These are phyloP conservation scores for Chrysolina oricalcia DNA, from an alignment of 2,888 invertebrate species.

Conservation along the genomic window DNA sequence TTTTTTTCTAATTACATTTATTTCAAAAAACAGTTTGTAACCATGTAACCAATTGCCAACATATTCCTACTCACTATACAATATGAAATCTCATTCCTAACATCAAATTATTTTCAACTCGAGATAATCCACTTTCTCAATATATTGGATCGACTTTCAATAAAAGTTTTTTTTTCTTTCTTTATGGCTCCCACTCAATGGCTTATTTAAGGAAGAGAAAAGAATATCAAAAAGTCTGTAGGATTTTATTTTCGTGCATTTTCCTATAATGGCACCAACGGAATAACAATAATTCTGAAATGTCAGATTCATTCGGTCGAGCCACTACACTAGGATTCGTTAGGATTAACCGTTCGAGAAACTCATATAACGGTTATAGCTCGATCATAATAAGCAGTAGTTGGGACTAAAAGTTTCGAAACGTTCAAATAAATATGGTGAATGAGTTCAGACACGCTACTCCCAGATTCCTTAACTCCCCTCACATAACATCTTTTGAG, in stretches of 20 bases:
- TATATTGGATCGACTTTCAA: neutral
- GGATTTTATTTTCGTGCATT: constrained; percentile 1
- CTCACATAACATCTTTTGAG: neutral
- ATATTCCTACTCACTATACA: too few relatives aligned
- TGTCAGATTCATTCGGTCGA: constrained; percentile 5
- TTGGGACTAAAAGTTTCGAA: constrained; percentile 24
- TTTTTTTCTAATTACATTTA: too few relatives aligned
- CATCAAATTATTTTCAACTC: too few relatives aligned
- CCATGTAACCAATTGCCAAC: too few relatives aligned
- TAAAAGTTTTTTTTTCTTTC: neutral
- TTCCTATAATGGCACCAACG: neutral
- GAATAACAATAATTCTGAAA: constrained; percentile 19
- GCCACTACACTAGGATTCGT: constrained; percentile 5
- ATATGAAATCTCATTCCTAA: too few relatives aligned
- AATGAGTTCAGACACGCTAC: neutral
- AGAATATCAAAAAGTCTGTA: constrained; percentile 10
- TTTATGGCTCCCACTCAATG: neutral
- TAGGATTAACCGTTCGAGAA: constrained; percentile 17
- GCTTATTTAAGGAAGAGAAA: neutral
- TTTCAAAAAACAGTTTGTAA: too few relatives aligned
- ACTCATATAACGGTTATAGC: constrained; percentile 25
- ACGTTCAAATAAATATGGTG: constrained; percentile 20
- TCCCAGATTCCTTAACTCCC: neutral
- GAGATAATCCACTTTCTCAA: neutral
- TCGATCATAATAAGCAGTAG: constrained; percentile 20